Evolutionary conservation across 1,140 invertebrate species (phyloP), one percentile per base, ranked within the genome.

Genomic region (Ephestia elutella): DNA sequence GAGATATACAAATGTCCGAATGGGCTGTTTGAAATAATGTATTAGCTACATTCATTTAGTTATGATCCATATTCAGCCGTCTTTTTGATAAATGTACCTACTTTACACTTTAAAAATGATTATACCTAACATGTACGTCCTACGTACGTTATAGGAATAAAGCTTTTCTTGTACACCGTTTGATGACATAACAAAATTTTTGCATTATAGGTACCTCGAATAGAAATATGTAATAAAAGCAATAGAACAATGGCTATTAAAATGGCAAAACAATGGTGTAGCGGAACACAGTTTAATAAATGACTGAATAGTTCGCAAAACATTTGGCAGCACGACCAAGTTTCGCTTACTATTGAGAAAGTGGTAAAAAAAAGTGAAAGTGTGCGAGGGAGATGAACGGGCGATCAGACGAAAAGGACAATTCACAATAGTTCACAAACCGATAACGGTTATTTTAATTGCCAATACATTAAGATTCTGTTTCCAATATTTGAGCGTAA

Each of bases 331-430:
- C 70, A 63, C 71, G 66, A 60, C 70, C 71, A 70, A 75, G 78
- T 80, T 83, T 79, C 78, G 70, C 70, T 65, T 50, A 53, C 66
- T 71, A 76, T 80, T 80, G 75, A 73, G 80, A 83, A 83, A 83
- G 78, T 74, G 68, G 75, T 71, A 56, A 65, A 74, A 69, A 76
- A 82, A 83, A 81, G 80, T 81, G 80, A 83, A 83, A 83, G 80
- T 73, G 72, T 32, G 63, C 63, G 65, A 83, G 63, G 55, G 73
- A 68, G 77, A 83, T 63, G 65, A 59, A 59, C 59, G 54, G 30
- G 66, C 49, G 54, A 53, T 50, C 51, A 49, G 49, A 20, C 25
- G 64, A 73, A 57, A 71, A 71, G 65, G 71, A 75, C 68, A 60
- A 73, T 66, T n/a, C n/a, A n/a, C n/a, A n/a, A n/a, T n/a, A n/a